Conservation (phyloP, 2,888 invertebrate genomes). For the Odontomyia ornata region DNA sequence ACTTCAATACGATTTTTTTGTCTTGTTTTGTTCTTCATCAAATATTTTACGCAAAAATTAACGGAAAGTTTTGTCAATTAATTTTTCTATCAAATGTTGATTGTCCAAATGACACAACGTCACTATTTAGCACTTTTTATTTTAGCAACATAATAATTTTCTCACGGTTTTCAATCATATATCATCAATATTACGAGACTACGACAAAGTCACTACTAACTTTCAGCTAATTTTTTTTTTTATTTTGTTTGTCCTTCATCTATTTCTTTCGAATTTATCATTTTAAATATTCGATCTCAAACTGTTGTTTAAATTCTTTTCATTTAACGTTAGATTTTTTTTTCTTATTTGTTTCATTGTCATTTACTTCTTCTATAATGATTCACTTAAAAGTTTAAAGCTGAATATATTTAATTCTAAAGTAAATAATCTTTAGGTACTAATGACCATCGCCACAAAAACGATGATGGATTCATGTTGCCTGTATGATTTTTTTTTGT, state of each 20-base stretch:
- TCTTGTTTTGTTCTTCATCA: neutral
- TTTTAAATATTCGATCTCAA: conserved; percentile 6
- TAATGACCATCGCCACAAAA: conserved; percentile 6
- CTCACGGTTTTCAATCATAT: neutral
- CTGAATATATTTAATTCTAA: conserved; percentile 35
- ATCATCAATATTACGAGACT: neutral
- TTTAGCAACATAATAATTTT: conserved; percentile 20
- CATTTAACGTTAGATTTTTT: neutral
- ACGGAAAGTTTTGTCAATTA: conserved; percentile 6
- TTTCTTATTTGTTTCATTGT: neutral
- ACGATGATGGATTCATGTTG: conserved; percentile 16
- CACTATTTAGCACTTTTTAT: conserved; percentile 31
- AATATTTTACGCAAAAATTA: neutral
- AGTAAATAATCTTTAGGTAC: conserved; percentile 32
- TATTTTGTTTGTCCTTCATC: neutral
- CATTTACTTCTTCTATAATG: conserved; percentile 1
- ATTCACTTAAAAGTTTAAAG: conserved; percentile 25
- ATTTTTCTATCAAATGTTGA: conserved; percentile 35
- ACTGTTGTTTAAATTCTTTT: conserved; percentile 3
- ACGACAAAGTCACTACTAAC: neutral
- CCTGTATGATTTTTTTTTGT: conserved; percentile 50
- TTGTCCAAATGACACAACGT: conserved; percentile 38
- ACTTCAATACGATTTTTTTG: too few species aligned
- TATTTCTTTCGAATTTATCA: too few species aligned
- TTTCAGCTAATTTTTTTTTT: neutral